Conservation (phyloP, 2,797 vertebrate species). For the Eptatretus atami region DNA sequence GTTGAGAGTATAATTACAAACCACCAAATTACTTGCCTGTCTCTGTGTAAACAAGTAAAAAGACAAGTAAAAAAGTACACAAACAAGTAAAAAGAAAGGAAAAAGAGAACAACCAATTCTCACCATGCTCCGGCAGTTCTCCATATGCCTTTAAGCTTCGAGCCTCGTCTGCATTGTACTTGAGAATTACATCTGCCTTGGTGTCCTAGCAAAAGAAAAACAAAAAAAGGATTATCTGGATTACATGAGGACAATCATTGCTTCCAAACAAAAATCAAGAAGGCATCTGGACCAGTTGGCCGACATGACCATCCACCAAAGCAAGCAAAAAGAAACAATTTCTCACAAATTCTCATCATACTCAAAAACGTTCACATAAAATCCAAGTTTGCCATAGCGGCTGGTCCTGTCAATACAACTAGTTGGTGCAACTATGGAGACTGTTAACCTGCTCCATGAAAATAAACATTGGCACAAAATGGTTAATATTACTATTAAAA, state of each 20-base stretch:
- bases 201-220: conserved; percentile 9
- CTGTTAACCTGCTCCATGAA: too few species aligned
- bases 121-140: conserved; percentile 91
- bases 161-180: conserved; percentile 94
- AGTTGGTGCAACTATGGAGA: too few species aligned
- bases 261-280: too few species aligned
- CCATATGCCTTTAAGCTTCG: conserved; percentile 91
- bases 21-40: too few species aligned
- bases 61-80: too few species aligned
- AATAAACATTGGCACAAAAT: too few species aligned
- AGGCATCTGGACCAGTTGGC: neutral
- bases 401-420: too few species aligned
- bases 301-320: conserved; percentile 2
- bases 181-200: conserved; percentile 27
- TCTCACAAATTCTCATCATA: conserved; percentile 7
- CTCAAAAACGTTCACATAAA: neutral
- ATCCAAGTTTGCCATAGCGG: neutral
- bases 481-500: too few species aligned
- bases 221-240: neutral
- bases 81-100: too few species aligned
- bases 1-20: too few species aligned
- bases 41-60: too few species aligned
- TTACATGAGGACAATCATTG: too few species aligned
- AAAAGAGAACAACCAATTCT: conserved; percentile 8
- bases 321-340: neutral